phyloP scores from a whole-genome alignment of 2,797 vertebrate species.

The Galago senegalensis region DNA sequence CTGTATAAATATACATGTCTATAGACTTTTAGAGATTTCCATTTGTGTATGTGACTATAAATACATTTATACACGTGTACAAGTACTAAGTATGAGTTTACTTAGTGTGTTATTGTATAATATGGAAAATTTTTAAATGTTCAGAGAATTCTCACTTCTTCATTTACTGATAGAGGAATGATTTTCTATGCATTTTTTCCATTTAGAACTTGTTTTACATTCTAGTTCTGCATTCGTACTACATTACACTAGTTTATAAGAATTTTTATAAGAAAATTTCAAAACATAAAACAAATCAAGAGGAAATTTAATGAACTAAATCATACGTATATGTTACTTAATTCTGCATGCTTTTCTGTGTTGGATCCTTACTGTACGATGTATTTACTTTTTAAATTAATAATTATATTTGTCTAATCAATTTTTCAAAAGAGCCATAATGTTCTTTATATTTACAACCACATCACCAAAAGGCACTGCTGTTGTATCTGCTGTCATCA shows the following conservation, averaged over 20 bases:
- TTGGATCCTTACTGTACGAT: neutral
- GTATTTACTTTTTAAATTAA: neutral
- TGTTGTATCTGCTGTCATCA: conserved; percentile 3
- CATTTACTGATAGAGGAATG: neutral
- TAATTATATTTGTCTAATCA: neutral
- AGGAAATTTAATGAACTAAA: neutral
- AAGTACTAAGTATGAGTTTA: neutral
- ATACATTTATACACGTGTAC: neutral
- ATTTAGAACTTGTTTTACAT: neutral
- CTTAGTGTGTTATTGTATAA: neutral
- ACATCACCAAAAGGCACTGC: neutral
- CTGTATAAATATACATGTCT: neutral
- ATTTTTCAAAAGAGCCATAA: neutral
- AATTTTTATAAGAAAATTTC: neutral
- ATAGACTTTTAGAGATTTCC: neutral
- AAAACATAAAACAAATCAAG: neutral
- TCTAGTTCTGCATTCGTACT: neutral
- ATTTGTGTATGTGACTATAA: neutral
- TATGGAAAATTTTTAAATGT: neutral
- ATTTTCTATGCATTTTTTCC: neutral
- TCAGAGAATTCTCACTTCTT: neutral
- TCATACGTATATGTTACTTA: neutral
- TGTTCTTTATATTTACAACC: neutral
- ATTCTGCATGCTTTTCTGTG: neutral
- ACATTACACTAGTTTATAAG: neutral